These are phyloP conservation scores for Ips nitidus DNA, from an alignment of 1,140 invertebrate species.

Conservation along the genomic window DNA sequence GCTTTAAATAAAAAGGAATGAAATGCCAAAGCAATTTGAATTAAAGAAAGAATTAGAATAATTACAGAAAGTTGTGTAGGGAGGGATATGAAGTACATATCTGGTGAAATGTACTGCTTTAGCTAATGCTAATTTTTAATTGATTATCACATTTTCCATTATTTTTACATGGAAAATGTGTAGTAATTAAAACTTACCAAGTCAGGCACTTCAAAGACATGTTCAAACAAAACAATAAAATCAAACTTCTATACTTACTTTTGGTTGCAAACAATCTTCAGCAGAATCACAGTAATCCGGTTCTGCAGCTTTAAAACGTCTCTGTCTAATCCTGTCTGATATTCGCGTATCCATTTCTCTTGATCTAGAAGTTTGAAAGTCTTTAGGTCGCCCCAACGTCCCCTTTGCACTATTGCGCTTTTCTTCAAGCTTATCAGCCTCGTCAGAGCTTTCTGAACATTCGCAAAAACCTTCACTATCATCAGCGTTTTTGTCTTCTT, in stretches of 20 bases:
- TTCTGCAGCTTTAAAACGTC: conserved; percentile 32
- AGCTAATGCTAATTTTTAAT: too few species aligned
- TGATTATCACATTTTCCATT: too few species aligned
- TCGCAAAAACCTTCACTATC: conserved; percentile 30
- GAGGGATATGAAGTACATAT: too few species aligned
- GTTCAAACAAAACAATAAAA: conserved; percentile 1
- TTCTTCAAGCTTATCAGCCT: background rate
- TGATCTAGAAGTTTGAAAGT: conserved; percentile 3
- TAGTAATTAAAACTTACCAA: too few species aligned
- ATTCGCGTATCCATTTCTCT: conserved; percentile 40
- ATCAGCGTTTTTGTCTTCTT: conserved; percentile 16
- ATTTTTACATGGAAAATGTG: too few species aligned
- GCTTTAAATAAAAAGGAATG: too few species aligned
- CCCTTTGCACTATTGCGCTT: background rate
- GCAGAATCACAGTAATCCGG: conserved; percentile 35
- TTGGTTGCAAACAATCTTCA: background rate
- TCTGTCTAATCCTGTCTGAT: conserved; percentile 43
- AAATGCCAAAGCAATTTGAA: too few species aligned
- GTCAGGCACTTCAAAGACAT: background rate
- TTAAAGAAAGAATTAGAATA: too few species aligned
- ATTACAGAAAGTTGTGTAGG: too few species aligned
- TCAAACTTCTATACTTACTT: background rate
- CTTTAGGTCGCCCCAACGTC: background rate
- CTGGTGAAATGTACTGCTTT: too few species aligned
- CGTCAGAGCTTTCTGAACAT: conserved; percentile 23